Evolutionary conservation across 2,113 vertebrate species (phyloP), one percentile per base, ranked within the genome.

Genomic region (Ciconia stormi): DNA sequence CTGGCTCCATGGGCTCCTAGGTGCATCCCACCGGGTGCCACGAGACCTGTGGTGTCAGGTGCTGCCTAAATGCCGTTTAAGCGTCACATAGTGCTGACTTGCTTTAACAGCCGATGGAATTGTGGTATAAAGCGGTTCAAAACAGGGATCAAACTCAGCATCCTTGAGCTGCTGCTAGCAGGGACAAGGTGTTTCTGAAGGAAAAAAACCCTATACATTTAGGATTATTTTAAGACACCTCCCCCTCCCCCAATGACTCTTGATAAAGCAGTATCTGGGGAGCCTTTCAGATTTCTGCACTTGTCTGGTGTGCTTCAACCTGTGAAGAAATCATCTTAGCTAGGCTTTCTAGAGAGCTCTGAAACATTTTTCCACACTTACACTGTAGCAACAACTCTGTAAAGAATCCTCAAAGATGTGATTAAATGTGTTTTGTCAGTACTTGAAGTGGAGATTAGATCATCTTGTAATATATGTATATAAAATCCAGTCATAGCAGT

Each of bases 401-500:
- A 56, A 87, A 86, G 63, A 44, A 67, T 89, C 84, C 81, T 84
- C 63, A 16, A 76, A 85, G 87, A 49, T 56, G 46, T 49, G 62
- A 81, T 34, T 93, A 71, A 90, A 58, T 38, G 56, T 79, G 49
- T 65, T 93, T 84, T 87, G 82, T 59, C 52, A 42, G 74, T 78
- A 34, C 38, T 79, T 79, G 79, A 72, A 77, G 42, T n/a, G 3
- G 23, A 63, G 85, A 47, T 95, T 40, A 72, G 79, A 74, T 77
- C 49, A 89, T 42, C 50, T 66, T 50, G 55, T 76, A 79, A 80
- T 65, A 6, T 20, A 69, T 38, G 16, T 59, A 21, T 67, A 7
- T 85, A 85, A 87, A 91, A 79, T 55, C 30, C 69, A 80, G 50
- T 72, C 53, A 23, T 4, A 56, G 66, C 52, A 47, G 36, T 23